Base-by-base conservation (phyloP, 2,113 vertebrate genomes). In the Otis tarda region DNA sequence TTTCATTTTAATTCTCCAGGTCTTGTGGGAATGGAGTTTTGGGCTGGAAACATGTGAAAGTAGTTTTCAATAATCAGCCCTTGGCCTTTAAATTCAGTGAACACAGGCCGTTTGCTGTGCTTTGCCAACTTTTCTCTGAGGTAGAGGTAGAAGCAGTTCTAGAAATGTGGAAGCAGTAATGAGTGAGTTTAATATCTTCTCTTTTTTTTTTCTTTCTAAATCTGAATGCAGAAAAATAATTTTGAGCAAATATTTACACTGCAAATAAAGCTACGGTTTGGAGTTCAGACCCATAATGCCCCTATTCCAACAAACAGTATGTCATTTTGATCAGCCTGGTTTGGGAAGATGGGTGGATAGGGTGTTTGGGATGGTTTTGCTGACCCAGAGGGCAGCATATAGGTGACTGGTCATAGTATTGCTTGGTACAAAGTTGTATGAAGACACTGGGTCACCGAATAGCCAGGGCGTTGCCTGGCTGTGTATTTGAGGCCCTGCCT, bases 401-500 rank as follows among this genome's bases (percentile, higher is more conserved):
- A 52, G 60, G 27, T 14, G 12, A 53, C 25, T 50, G 22, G 37
- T 87, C 17, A 13, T 19, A 12, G 30, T 70, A 23, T 64, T 7
- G 3, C 49, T 76, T 73, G 14, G 41, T 76, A 65, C 4, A 39
- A 76, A 23, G 47, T 78, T 96, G 94, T 93, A 83, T 96, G 95
- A 95, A 95, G 64, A 96, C 83, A 96, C 91, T 96, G 96, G 87
- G 95, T 94, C 91, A 77, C 39, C 13, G 57, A 67, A 77, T 47
- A 52, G 37, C 37, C 24, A 49, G 31, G 13, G 30, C 11, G 12
- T 56, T 89, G 21, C 75, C 37, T 91, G 61, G 57, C 45, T 94
- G 75, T 65, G 23, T 57, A 25, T 75, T 79, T 75, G 23, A 89
- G 30, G 37, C 16, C 27, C 50, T 94, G 33, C 23, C 27, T 89